Conservation (phyloP, 2,797 vertebrate species). For the Bovichtus variegatus region DNA sequence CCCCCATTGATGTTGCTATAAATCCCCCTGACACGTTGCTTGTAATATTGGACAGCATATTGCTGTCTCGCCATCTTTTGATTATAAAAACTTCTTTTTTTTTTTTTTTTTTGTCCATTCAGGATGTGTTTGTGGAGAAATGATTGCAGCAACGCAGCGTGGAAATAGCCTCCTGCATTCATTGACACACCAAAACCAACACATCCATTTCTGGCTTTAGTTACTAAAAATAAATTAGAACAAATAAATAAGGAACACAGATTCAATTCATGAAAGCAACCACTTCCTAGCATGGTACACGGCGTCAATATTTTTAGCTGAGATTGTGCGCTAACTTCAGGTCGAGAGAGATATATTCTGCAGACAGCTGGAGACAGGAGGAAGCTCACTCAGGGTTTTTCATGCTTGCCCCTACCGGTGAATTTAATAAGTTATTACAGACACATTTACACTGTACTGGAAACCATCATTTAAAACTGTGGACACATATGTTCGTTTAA, state of each 20-base stretch:
- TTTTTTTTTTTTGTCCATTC: slow-evolving; percentile 17
- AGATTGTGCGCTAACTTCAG: slow-evolving; percentile 54
- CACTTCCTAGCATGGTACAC: slow-evolving; percentile 66
- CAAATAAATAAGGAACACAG: slow-evolving; percentile 82
- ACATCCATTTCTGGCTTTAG: slow-evolving; percentile 61
- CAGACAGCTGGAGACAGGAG: slow-evolving; percentile 22
- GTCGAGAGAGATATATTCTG: slow-evolving; percentile 20
- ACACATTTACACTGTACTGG: not conserved
- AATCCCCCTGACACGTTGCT: not conserved
- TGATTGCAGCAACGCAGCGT: slow-evolving; percentile 50
- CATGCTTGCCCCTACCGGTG: not conserved
- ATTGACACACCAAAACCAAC: slow-evolving; percentile 71
- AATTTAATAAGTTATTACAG: not conserved
- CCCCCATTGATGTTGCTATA: not conserved
- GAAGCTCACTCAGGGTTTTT: slow-evolving; percentile 2
- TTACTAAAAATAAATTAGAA: slow-evolving; percentile 78
- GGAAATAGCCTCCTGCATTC: slow-evolving; percentile 69
- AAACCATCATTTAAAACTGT: not conserved
- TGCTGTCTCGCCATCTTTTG: not conserved
- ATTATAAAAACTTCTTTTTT: slow-evolving; percentile 8
- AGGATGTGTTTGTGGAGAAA: slow-evolving; percentile 59
- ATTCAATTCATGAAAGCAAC: slow-evolving; percentile 58
- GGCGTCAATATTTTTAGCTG: slow-evolving; percentile 68
- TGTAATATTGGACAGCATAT: not conserved
- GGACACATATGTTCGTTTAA: not conserved